Percentiles rank a stretch among this genome's conserved stretches.
Conservation (phyloP, 2,113 vertebrate genomes). For the Ivindomyrus marchei region DNA sequence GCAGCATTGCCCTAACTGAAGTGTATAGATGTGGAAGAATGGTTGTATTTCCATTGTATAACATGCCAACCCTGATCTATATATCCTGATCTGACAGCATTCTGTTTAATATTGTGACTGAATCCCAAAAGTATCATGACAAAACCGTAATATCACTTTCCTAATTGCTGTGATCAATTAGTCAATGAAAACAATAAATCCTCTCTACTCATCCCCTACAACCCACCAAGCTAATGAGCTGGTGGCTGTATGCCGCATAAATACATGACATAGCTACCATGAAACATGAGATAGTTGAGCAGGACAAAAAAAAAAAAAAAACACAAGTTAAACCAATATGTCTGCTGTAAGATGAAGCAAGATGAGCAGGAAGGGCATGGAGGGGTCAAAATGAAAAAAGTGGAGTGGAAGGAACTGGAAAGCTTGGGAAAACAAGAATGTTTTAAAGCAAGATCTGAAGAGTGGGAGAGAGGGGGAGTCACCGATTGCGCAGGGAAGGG, state of each 20-base stretch:
- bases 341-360: neutral
- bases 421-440: neutral
- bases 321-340: neutral
- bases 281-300: neutral
- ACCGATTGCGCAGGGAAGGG: neutral
- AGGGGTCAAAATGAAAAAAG: neutral
- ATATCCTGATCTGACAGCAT: neutral
- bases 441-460: neutral
- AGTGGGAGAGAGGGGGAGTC: neutral
- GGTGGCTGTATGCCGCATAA: neutral
- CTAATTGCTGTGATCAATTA: neutral
- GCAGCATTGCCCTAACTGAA: neutral
- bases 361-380: neutral
- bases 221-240: neutral
- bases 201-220: too few species aligned
- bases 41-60: neutral
- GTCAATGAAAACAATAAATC: neutral
- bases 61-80: neutral
- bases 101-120: neutral
- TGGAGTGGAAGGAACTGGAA: neutral
- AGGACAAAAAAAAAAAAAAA: neutral
- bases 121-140: neutral
- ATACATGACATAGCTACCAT: neutral
- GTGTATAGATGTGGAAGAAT: neutral
- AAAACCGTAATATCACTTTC: neutral